Conservation (phyloP, 2,888 invertebrate species). For the Thera britannica region DNA sequence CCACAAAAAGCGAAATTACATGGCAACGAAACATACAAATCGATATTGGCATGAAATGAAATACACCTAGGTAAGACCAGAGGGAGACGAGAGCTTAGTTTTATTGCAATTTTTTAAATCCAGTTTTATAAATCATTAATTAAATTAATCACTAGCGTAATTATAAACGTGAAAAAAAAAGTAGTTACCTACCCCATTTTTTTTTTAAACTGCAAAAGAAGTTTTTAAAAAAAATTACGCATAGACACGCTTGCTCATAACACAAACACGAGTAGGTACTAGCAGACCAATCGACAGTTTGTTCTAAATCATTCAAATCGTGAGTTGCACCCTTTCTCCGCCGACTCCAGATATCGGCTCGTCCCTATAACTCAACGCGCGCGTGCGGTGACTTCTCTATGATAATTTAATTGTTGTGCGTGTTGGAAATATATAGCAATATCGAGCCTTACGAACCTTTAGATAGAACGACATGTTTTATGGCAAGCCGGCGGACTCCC, state of each 20-base stretch:
- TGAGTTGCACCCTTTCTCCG: conserved; percentile 44
- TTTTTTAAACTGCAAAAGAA: too few species aligned
- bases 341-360: conserved; percentile 41
- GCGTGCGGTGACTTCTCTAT: conserved; percentile 81
- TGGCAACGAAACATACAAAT: not conserved
- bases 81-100: too few species aligned
- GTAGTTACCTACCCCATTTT: too few species aligned
- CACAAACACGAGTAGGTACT: not conserved
- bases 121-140: too few species aligned
- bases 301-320: conserved; percentile 22
- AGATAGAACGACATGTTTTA: conserved; percentile 44
- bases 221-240: too few species aligned
- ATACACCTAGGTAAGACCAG: too few species aligned
- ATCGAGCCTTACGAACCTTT: conserved; percentile 43
- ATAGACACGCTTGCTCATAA: not conserved
- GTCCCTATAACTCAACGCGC: conserved; percentile 73
- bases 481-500: conserved; percentile 31
- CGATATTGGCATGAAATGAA: not conserved
- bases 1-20: not conserved
- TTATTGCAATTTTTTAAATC: too few species aligned
- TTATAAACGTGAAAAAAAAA: too few species aligned
- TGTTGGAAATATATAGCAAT: conserved; percentile 63
- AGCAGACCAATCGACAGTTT: not conserved
- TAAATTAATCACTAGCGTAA: too few species aligned
- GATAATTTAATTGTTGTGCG: conserved; percentile 84